phyloP scores from a whole-genome alignment of 2,797 vertebrate genomes.

The Aphelocoma californica region DNA sequence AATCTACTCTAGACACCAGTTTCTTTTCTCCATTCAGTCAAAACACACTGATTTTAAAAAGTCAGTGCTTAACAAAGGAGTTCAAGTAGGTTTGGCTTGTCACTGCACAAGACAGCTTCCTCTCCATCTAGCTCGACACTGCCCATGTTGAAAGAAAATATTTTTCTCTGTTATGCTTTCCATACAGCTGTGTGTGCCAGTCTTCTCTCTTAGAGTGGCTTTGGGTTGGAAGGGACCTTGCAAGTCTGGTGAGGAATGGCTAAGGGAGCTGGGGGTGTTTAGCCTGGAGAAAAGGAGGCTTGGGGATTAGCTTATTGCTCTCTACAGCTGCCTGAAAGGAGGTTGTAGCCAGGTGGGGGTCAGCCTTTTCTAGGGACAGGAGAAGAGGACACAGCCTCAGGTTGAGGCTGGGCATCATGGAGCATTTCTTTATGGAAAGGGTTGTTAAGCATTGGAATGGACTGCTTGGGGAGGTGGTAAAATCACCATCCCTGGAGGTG shows the following conservation, averaged over 20 bases:
- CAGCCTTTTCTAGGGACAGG: neutral
- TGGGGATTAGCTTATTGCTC: neutral
- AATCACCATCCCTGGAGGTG: neutral
- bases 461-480: neutral
- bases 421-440: neutral
- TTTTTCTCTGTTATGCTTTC: neutral
- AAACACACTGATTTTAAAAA: neutral
- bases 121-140: neutral
- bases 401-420: neutral
- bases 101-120: neutral
- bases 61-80: neutral
- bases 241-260: neutral
- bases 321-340: neutral
- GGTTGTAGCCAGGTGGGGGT: no score
- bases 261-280: neutral
- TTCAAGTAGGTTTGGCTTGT: neutral
- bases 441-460: neutral
- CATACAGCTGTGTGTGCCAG: neutral
- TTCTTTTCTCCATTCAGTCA: neutral
- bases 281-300: neutral
- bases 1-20: neutral
- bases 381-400: neutral
- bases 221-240: neutral
- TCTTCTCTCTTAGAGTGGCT: neutral
- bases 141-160: neutral